Base-by-base conservation (phyloP, 2,797 vertebrate species). In the Xenops minutus region DNA sequence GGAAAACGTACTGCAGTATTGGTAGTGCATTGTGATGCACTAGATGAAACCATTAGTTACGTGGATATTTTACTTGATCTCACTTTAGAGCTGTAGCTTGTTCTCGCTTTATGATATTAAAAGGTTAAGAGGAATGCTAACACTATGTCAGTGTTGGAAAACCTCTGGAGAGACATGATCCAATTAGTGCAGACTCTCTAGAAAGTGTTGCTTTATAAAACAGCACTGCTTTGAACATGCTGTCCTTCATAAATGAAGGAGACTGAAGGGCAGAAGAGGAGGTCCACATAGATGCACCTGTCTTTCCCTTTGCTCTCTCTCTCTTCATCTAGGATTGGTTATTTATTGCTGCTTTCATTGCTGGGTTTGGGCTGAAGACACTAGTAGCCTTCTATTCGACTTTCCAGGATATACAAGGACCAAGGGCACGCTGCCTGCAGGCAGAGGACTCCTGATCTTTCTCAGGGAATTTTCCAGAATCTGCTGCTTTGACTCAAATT, bases 221-320 rank as follows among this genome's bases (percentile, higher is more conserved):
- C 9, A 68, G 43, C 18, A 17, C 27, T 67, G 44, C 58, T 90
- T 80, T 92, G 68, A 71, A 89, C 88, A 52, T 49, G 6, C 32
- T 56, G 18, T 78, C 73, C 76, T 90, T 88, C 55, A 26, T 48
- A 77, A 83, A 52, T n/a, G 37, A 77, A 67, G 21, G 76, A 71
- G 26, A 41, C 34, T 21, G 52, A 75, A 39, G 10, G 24, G 36
- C 30, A 66, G 17, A 32, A 66, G 59, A 59, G 20, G n/a, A 85
- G 37, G 43, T 23, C 59, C 27, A 6, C 0, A 0, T 3, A 68
- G 41, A n/a, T 44, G 3, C 0, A 1, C 9, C n/a, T 72, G 6
- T 49, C 20, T 59, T 79, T 61, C 34, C 10, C 13, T 62, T 46
- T 73, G 41, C 32, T 61, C 9, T 48, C 41, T 91, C 12, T 21